Conservation (phyloP, 2,113 vertebrate species). For the Taurulus bubalis region DNA sequence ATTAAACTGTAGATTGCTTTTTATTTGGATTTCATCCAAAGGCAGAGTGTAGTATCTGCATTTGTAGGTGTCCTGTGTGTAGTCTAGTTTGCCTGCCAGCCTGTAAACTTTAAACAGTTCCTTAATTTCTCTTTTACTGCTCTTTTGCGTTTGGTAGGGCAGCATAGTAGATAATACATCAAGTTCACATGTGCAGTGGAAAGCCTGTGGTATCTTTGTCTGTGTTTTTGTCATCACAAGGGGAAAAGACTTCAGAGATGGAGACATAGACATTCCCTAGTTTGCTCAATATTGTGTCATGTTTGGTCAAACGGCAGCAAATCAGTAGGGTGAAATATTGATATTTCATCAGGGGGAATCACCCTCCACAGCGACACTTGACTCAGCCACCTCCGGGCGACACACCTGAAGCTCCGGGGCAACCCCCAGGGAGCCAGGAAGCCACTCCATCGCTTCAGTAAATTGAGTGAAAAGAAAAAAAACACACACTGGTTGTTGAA, state of each 20-base stretch:
- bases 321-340: conserved; percentile 74
- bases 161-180: background rate
- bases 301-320: conserved; percentile 76
- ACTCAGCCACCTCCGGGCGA: conserved; percentile 63
- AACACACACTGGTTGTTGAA: background rate
- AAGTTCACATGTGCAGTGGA: background rate
- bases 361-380: conserved; percentile 62
- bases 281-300: conserved; percentile 74
- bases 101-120: background rate
- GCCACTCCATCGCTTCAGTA: conserved; percentile 55
- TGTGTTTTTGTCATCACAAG: conserved; percentile 18
- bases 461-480: conserved; percentile 59
- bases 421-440: conserved; percentile 53
- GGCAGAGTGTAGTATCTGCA: background rate
- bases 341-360: conserved; percentile 76
- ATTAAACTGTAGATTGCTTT: background rate
- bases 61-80: background rate
- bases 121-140: background rate
- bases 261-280: conserved; percentile 41
- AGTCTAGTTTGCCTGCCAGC: conserved; percentile 5
- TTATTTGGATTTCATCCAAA: background rate
- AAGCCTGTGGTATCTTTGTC: background rate
- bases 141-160: background rate
- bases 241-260: conserved; percentile 28
- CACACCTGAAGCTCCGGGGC: conserved; percentile 55